Evolutionary conservation across 2,113 vertebrate species (phyloP), one percentile per base, ranked within the genome.

Genomic region (Lepidothrix coronata): DNA sequence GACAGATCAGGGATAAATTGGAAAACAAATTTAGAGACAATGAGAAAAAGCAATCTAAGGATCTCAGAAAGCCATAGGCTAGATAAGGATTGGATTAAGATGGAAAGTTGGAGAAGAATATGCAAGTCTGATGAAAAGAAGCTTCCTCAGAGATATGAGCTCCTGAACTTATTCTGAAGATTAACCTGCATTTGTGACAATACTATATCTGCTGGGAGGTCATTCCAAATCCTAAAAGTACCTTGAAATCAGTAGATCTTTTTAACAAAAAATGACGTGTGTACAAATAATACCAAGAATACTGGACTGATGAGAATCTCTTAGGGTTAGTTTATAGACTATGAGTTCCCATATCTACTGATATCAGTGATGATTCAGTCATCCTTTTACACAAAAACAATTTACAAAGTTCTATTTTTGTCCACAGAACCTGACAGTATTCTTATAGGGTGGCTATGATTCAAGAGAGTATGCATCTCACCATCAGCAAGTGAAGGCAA

Each of bases 391-490:
- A 93, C 79, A 86, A 93, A 93, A 57, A 84, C 61, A 88, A 71
- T 88, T 95, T 94, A 81, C 5, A 5, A 93, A 62, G 58, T 80
- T 80, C 93, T 95, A 90, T 84, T 96, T 96, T 86, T 91, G 67
- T 57, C 31, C 37, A 35, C 28, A 86, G 88, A 92, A 71, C 68
- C 58, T 94, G 78, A 85, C 0, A 13, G 35, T 86, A 57, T 88
- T 92, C 83, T 93, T 91, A 67, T 25, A 91, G 57, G 27, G 59
- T 74, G 41, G 58, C 61, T 93, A 71, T 89, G 75, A 91, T 85
- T 94, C 70, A 95, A 88, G 58, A 55, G 12, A 85, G 31, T 66
- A 85, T 5, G 19, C 58, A 54, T 80, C 63, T 91, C 44, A 23
- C 51, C 55, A 51, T 73, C 65, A 83, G 19, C 35, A 91, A 94